phyloP scores from a whole-genome alignment of 2,888 invertebrate genomes.

The Xestoiulus laeticollis region DNA sequence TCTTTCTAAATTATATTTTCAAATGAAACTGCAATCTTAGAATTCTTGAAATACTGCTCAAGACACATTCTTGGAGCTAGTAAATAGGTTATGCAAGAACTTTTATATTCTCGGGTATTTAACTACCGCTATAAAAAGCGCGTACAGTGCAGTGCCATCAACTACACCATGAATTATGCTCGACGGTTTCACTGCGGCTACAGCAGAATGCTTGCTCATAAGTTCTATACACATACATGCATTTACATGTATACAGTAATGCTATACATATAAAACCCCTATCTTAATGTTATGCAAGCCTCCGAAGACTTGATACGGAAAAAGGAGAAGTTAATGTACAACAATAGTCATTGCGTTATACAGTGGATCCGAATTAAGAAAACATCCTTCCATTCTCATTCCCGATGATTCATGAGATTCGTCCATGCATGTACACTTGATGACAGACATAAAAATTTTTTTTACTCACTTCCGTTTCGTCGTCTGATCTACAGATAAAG shows the following conservation, averaged over 20 bases:
- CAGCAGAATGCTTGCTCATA: not conserved
- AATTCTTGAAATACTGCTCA: not conserved
- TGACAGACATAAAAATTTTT: slow-evolving; percentile 20
- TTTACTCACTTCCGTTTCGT: slow-evolving; percentile 16
- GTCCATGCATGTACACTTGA: slow-evolving; percentile 29
- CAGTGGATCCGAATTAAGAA: slow-evolving; percentile 33
- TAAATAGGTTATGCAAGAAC: not conserved
- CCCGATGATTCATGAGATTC: slow-evolving; percentile 28
- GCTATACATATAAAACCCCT: not conserved
- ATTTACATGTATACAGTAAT: too few relatives aligned
- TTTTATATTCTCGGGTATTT: not conserved
- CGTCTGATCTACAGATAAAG: slow-evolving; percentile 7
- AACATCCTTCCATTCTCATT: slow-evolving; percentile 15
- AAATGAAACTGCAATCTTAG: not conserved
- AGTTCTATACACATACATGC: too few relatives aligned
- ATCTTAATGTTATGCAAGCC: not conserved
- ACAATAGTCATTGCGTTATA: not conserved
- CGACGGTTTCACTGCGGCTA: not conserved
- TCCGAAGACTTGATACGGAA: not conserved
- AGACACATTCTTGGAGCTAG: not conserved
- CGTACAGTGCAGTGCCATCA: not conserved
- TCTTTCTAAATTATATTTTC: not conserved
- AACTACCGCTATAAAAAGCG: slow-evolving; percentile 5
- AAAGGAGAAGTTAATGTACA: not conserved
- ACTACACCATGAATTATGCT: slow-evolving; percentile 6